phyloP scores from a whole-genome alignment of 2,113 vertebrate species.

The Psephotus haematonotus region DNA sequence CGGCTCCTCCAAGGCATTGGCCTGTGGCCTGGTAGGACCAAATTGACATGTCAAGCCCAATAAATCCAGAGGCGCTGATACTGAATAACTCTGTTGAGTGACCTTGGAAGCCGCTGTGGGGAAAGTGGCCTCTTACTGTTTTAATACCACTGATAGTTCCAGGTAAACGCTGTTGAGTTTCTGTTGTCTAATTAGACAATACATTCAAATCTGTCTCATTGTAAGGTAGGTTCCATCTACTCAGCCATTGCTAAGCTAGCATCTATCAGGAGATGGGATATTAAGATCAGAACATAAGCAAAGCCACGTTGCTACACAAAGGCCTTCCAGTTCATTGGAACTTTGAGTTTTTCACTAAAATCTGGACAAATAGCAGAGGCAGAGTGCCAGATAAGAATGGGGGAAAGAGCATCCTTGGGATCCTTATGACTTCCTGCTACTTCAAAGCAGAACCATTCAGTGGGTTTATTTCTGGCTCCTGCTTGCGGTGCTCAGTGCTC shows the following conservation, averaged over 20 bases:
- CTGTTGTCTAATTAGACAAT: background rate
- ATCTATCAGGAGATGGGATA: background rate
- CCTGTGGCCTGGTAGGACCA: background rate
- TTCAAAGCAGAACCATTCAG: background rate
- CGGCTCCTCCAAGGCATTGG: background rate
- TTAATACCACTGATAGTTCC: background rate
- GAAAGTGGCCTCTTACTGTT: background rate
- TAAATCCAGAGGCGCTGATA: background rate
- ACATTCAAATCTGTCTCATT: background rate
- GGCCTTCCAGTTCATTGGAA: background rate
- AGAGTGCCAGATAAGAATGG: background rate
- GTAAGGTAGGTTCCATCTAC: background rate
- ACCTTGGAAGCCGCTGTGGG: conserved; percentile 52
- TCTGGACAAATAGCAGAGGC: background rate
- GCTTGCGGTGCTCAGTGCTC: background rate
- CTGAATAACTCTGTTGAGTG: background rate
- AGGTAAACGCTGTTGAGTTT: background rate
- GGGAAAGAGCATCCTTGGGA: accelerated
- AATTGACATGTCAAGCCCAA: background rate
- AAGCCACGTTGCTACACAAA: background rate
- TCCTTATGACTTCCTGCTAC: background rate
- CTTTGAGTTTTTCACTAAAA: background rate
- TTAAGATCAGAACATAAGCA: background rate
- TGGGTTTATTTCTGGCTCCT: background rate
- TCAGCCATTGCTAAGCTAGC: background rate